Evolutionary conservation across 2,113 vertebrate genomes (phyloP).

Genomic region (Xenotilapia caudafasciata): DNA sequence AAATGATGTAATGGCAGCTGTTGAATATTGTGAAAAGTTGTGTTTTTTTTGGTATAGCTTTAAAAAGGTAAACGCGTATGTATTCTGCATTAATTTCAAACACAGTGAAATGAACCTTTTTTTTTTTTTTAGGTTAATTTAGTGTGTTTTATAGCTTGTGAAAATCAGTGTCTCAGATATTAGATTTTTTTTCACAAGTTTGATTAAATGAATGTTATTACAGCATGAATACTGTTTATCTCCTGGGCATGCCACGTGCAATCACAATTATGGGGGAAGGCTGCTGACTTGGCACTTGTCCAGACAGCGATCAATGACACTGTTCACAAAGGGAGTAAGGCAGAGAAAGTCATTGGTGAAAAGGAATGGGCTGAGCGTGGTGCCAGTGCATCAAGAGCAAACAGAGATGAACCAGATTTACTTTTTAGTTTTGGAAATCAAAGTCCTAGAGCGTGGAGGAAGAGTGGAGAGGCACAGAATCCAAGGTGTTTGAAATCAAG

Average conservation of each 20-base stretch:
- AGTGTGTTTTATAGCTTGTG: background rate
- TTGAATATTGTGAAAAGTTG: background rate
- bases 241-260: background rate
- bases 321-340: background rate
- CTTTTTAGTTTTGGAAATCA: background rate
- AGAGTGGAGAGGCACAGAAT: background rate
- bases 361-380: background rate
- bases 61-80: background rate
- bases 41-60: background rate
- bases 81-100: background rate
- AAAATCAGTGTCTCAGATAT: background rate
- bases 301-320: background rate
- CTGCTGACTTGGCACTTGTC: background rate
- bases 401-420: background rate
- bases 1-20: background rate
- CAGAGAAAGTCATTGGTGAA: background rate
- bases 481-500: background rate
- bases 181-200: background rate
- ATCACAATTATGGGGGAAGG: no score
- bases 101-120: background rate
- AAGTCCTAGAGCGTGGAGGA: background rate
- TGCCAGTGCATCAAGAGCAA: background rate
- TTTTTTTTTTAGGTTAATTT: background rate
- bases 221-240: background rate
- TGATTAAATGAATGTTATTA: background rate